phyloP scores from a whole-genome alignment of 2,888 invertebrate genomes.

The Pyrrhosoma nymphula region DNA sequence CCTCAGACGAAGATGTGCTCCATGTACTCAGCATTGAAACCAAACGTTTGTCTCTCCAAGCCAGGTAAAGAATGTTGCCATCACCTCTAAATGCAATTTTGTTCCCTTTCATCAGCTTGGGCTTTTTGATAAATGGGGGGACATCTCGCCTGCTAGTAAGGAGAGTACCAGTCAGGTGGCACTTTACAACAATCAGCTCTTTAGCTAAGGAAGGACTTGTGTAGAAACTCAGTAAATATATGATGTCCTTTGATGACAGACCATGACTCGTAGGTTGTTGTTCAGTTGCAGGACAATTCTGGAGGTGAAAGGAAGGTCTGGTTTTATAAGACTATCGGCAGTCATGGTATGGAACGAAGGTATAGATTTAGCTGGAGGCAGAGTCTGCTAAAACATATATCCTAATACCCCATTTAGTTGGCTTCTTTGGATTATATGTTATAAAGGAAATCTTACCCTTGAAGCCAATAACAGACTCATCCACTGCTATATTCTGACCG shows the following conservation, averaged over 20 bases:
- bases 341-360: constrained; percentile 73
- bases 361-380: constrained; percentile 72
- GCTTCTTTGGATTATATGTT: too few relatives aligned
- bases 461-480: too few relatives aligned
- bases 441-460: too few relatives aligned
- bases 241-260: neutral
- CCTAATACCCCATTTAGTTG: too few relatives aligned
- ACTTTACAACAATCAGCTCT: neutral
- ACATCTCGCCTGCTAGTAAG: constrained; percentile 11
- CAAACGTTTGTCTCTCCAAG: neutral
- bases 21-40: neutral
- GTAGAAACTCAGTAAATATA: constrained; percentile 25
- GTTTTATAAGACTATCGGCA: constrained; percentile 70
- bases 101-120: constrained; percentile 21
- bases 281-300: constrained; percentile 68
- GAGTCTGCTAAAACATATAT: too few relatives aligned
- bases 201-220: constrained; percentile 20
- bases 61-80: neutral
- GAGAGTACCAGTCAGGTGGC: neutral
- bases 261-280: neutral
- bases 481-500: too few relatives aligned
- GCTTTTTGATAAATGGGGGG: neutral
- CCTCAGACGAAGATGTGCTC: neutral
- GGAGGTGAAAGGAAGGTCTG: too few relatives aligned
- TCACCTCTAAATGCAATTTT: constrained; percentile 66